Percentiles rank a stretch among this genome's conserved stretches.
Evolutionary conservation across 2,888 invertebrate species (phyloP).

Genomic region (Pollenia amentaria): DNA sequence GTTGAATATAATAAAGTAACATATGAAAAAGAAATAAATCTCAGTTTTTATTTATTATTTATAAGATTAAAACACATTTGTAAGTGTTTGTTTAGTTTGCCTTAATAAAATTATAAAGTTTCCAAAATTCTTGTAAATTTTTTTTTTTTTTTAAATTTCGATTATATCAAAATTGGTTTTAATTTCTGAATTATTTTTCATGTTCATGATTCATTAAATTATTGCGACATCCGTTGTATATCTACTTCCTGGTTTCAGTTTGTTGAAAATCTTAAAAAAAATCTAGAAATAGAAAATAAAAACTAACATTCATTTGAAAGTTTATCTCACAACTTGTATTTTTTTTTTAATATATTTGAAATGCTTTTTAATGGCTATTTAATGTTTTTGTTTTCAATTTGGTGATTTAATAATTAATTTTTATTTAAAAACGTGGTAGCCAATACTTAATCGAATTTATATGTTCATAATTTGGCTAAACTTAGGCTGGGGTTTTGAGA

Average conservation of each 20-base stretch:
- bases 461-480: not conserved
- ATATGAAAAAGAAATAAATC: no score
- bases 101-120: no score
- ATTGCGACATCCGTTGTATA: not conserved
- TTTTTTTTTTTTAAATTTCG: not conserved
- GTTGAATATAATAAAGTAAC: no score
- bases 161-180: not conserved
- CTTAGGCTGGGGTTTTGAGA: no score
- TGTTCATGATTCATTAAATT: not conserved
- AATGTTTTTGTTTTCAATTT: not conserved
- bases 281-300: not conserved
- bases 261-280: not conserved
- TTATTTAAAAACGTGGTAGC: not conserved
- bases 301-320: not conserved
- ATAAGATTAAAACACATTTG: no score
- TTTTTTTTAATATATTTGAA: not conserved
- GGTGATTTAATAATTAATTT: slow-evolving; percentile 17
- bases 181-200: not conserved
- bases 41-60: no score
- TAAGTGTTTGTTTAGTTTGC: no score
- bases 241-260: slow-evolving; percentile 3
- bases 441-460: not conserved
- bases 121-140: no score
- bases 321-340: not conserved
- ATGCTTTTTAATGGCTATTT: not conserved